Evolutionary conservation across 2,888 invertebrate genomes (phyloP).

Genomic region (Sinotaia quadrata): DNA sequence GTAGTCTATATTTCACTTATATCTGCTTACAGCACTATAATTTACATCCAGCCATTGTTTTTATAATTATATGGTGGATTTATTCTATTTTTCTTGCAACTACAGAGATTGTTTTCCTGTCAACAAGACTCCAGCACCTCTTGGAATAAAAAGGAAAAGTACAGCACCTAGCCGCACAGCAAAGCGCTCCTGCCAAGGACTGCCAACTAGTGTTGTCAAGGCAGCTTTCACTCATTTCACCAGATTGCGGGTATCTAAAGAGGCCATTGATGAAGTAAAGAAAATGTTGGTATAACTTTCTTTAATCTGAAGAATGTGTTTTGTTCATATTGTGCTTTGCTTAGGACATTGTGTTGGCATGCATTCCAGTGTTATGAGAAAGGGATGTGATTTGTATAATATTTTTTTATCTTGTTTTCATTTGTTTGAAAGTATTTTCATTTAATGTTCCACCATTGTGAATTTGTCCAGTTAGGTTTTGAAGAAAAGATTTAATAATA

Average conservation of each 20-base stretch:
- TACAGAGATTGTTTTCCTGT: too few relatives aligned
- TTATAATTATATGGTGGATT: too few relatives aligned
- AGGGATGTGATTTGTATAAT: neutral
- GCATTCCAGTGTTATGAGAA: neutral
- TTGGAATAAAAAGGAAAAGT: neutral
- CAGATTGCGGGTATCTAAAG: constrained; percentile 35
- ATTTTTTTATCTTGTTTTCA: neutral
- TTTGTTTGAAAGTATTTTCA: too few relatives aligned
- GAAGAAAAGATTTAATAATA: too few relatives aligned
- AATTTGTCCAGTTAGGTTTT: too few relatives aligned
- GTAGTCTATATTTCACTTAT: too few relatives aligned
- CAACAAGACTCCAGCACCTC: neutral
- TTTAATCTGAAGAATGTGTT: too few relatives aligned
- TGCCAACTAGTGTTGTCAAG: constrained; percentile 35
- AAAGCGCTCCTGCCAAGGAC: neutral
- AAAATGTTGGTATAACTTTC: constrained; percentile 38
- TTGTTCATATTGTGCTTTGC: too few relatives aligned
- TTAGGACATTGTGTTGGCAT: neutral
- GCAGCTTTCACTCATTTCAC: constrained; percentile 33
- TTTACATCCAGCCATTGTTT: too few relatives aligned
- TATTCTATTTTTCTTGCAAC: too few relatives aligned
- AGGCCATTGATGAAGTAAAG: constrained; percentile 38
- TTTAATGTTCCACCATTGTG: too few relatives aligned
- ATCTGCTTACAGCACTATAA: too few relatives aligned
- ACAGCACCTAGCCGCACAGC: neutral